Conservation (phyloP, 2,797 vertebrate genomes). For the Oreonectes daqikongensis region DNA sequence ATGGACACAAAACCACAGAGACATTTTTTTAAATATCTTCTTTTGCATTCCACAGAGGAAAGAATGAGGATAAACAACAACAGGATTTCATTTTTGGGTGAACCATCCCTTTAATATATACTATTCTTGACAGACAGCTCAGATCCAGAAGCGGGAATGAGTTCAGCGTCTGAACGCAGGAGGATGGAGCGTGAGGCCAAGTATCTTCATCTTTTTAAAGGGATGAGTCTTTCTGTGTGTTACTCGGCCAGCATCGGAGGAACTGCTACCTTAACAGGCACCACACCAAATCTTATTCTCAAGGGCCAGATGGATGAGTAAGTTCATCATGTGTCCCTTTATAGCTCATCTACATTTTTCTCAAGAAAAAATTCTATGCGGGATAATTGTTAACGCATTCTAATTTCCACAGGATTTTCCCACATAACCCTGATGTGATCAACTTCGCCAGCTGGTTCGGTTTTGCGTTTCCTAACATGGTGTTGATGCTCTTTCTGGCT, state of each 20-base stretch:
- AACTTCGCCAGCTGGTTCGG: constrained; percentile 95
- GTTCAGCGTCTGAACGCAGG: constrained; percentile 39
- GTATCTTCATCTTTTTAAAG: constrained; percentile 80
- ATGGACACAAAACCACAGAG: too few species aligned
- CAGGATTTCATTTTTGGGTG: too few species aligned
- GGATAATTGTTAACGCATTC: too few species aligned
- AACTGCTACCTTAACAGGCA: constrained; percentile 91
- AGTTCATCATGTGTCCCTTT: constrained; percentile 58
- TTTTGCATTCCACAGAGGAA: too few species aligned
- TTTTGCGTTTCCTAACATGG: constrained; percentile 87
- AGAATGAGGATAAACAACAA: too few species aligned
- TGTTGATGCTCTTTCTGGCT: constrained; percentile 80
- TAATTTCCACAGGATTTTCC: constrained; percentile 86
- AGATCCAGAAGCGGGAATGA: constrained; percentile 9
- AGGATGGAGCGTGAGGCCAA: constrained; percentile 63
- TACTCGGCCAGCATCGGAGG: constrained; percentile 94
- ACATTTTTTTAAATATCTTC: too few species aligned
- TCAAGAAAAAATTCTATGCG: too few species aligned
- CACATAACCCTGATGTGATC: constrained; percentile 75
- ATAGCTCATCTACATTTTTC: too few species aligned
- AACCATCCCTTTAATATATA: too few species aligned
- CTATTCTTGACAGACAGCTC: constrained; percentile 52
- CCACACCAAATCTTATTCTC: constrained; percentile 90
- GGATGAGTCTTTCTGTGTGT: constrained; percentile 87
- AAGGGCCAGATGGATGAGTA: constrained; percentile 89